Conservation (phyloP, 2,888 invertebrate genomes). For the Tetropium fuscum region DNA sequence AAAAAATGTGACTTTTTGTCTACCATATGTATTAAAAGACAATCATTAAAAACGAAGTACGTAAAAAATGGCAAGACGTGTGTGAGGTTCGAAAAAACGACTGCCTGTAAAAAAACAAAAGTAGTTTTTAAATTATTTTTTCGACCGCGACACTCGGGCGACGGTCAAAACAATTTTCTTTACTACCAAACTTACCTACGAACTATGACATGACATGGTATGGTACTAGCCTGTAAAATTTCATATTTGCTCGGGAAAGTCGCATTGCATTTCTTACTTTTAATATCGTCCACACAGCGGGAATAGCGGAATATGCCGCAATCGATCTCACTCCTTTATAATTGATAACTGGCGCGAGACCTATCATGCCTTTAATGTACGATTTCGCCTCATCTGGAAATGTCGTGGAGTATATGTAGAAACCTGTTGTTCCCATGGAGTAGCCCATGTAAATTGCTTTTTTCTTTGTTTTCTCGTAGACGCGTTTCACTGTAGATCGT, state of each 20-base stretch:
- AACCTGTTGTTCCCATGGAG: constrained; percentile 38
- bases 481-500: constrained; percentile 30
- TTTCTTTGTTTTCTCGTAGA: constrained; percentile 32
- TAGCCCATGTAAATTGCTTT: constrained; percentile 42
- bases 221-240: too few species aligned
- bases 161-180: too few species aligned
- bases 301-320: neutral
- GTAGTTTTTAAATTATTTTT: too few species aligned
- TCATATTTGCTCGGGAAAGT: neutral
- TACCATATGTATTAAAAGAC: too few species aligned
- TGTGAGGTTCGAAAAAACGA: too few species aligned
- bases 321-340: constrained; percentile 29
- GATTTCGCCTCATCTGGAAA: constrained; percentile 34
- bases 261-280: constrained; percentile 26
- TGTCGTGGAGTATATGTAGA: constrained; percentile 34
- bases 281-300: constrained; percentile 25
- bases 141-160: too few species aligned
- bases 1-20: too few species aligned
- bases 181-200: too few species aligned
- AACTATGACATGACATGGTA: too few species aligned
- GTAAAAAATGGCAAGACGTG: too few species aligned
- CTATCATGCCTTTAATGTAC: constrained; percentile 37
- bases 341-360: constrained; percentile 37
- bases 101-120: too few species aligned
- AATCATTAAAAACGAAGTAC: too few species aligned